These are phyloP conservation scores for Blastobasis lacticolella DNA, from an alignment of 2,888 invertebrate species.

Conservation along the genomic window DNA sequence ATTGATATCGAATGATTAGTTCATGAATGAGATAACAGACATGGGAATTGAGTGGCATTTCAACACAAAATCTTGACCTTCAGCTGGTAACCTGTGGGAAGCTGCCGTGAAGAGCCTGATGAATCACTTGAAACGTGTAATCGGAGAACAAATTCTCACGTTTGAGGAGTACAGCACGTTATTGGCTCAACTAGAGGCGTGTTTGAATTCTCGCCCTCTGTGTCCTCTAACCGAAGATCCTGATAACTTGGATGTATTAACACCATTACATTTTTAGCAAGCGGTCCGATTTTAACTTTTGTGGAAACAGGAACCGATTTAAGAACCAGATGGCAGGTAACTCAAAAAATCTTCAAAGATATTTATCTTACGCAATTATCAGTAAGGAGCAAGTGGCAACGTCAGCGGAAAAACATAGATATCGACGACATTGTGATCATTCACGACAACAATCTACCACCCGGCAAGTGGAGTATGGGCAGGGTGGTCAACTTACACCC, in stretches of 20 bases:
- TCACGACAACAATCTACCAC: too few relatives aligned
- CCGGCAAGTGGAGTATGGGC: too few relatives aligned
- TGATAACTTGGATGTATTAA: constrained; percentile 9
- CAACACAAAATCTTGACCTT: constrained; percentile 7
- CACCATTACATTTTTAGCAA: constrained; percentile 13
- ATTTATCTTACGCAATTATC: constrained; percentile 6
- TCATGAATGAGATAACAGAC: background rate
- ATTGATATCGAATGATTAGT: too few relatives aligned
- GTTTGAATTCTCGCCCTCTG: constrained; percentile 16
- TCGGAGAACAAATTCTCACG: constrained; percentile 10
- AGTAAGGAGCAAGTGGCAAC: constrained; percentile 7
- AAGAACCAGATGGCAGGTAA: constrained; percentile 2
- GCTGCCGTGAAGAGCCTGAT: constrained; percentile 12
- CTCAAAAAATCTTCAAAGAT: constrained; percentile 4
- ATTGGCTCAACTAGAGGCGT: constrained; percentile 14
- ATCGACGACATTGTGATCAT: too few relatives aligned
- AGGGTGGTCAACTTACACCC: too few relatives aligned
- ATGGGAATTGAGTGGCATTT: constrained; percentile 9
- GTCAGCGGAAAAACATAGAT: too few relatives aligned
- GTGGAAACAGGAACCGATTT: constrained; percentile 5
- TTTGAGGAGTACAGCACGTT: constrained; percentile 14
- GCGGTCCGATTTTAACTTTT: constrained; percentile 5
- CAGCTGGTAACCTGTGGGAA: too few relatives aligned
- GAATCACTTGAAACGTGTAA: constrained; percentile 11
- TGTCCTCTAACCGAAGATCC: constrained; percentile 13